A percentile compares a stretch with the other conserved stretches of the same genome.
Evolutionary conservation across 1,140 invertebrate species (phyloP).

Genomic region (Sinonovacula constricta): DNA sequence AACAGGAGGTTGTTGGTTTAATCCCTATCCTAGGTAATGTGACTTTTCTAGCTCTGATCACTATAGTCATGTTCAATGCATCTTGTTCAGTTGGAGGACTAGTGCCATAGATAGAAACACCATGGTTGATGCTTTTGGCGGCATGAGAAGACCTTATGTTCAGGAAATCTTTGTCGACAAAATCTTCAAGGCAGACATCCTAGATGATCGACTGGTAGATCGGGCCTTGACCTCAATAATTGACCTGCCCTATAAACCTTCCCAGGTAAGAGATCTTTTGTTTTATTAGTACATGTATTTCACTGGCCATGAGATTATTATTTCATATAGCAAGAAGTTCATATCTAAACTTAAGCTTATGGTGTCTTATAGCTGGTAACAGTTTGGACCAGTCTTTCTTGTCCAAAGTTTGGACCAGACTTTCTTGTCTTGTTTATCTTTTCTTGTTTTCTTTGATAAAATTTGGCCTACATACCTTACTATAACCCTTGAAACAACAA

Average conservation of each 20-base stretch:
- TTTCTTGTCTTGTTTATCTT: not conserved
- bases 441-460: not conserved
- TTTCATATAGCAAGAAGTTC: not conserved
- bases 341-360: not conserved
- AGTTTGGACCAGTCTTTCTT: not conserved
- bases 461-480: not conserved
- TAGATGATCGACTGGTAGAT: not conserved
- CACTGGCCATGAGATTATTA: too few relatives aligned
- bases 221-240: not conserved
- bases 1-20: too few relatives aligned
- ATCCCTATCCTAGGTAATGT: too few relatives aligned
- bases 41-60: too few relatives aligned
- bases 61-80: too few relatives aligned
- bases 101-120: not conserved
- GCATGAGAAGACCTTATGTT: not conserved
- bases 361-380: not conserved
- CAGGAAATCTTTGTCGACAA: not conserved
- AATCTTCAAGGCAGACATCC: not conserved
- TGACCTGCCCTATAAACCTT: not conserved
- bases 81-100: too few relatives aligned
- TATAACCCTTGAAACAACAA: not conserved
- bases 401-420: constrained; percentile 4
- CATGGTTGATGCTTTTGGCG: not conserved
- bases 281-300: too few relatives aligned
- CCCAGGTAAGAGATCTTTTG: too few relatives aligned